These are phyloP conservation scores for Seriola dumerili DNA, from an alignment of 2,113 vertebrate species.

Conservation along the genomic window DNA sequence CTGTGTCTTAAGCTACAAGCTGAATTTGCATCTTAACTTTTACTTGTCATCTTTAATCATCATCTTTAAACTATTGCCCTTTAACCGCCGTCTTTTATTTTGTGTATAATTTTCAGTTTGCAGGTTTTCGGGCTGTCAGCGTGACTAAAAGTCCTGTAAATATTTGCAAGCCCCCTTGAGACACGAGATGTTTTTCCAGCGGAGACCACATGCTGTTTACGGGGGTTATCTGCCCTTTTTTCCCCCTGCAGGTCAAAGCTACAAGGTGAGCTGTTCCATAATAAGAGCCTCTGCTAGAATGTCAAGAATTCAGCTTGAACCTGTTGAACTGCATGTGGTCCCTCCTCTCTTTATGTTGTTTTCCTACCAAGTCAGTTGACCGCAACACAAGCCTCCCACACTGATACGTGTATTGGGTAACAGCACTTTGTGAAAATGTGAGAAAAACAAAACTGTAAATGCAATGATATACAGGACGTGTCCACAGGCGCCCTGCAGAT, in stretches of 20 bases:
- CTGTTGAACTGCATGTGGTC: conserved; percentile 14
- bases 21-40: not conserved
- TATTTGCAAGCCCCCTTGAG: conserved; percentile 1
- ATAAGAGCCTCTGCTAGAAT: conserved; percentile 44
- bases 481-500: not conserved
- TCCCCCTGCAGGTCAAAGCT: conserved; percentile 37
- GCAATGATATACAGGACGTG: not conserved
- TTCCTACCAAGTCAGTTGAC: not conserved
- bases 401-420: not conserved
- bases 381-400: not conserved
- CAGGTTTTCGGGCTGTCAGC: not conserved
- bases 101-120: not conserved
- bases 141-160: conserved; percentile 17
- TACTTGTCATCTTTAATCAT: not conserved
- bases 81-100: not conserved
- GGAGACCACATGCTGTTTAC: conserved; percentile 35
- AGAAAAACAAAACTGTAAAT: not conserved
- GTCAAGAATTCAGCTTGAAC: conserved; percentile 60
- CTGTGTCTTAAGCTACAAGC: not conserved
- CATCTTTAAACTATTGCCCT: not conserved
- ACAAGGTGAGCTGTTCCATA: conserved; percentile 55
- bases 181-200: conserved; percentile 57
- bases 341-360: conserved; percentile 16
- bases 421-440: not conserved
- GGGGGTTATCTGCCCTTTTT: conserved; percentile 17